Base-by-base conservation (phyloP, 2,888 invertebrate species). In the Sthenelais limicola region DNA sequence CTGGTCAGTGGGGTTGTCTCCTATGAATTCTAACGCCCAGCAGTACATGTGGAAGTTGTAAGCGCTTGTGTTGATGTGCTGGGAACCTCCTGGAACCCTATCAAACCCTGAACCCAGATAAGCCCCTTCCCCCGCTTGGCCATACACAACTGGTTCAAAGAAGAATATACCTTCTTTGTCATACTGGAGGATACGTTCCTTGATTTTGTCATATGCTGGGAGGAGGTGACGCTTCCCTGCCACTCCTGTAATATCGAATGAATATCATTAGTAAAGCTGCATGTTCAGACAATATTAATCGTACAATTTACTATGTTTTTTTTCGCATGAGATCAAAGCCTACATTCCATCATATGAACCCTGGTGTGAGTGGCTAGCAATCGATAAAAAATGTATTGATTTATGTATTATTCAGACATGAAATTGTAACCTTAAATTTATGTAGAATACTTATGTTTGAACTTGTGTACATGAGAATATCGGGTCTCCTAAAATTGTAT, bases 121-220 rank as follows among this genome's bases (percentile, higher is more conserved):
- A 18, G 30, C n/a, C 18, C 26, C 67, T 2, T 38, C 12, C 5
- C 7, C 26, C 3, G 48, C 69, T 49, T 79, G 77, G 4, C 79
- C 81, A 75, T 79, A 81, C 21, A 80, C 78, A 5, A 80, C 79
- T 18, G 82, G 82, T 56, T 82, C 82, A 70, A 79, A 82, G 56
- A 82, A 81, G n/a, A 82, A 58, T 9, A 82, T 69, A 18, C 79
- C 76, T 9, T 78, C 74, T 21, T 71, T 51, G 71, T 81, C 82
- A 24, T 74, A 70, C 67, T 73, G 52, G 21, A 80, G 73, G 18
- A 81, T 82, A 1, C 58, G 72, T 21, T 76, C 73, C 33, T 71
- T 72, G n/a, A 80, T 24, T 24, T 47, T 48, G 54, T 82, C 79
- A 71, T 82, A 82, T 3, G 73, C 47, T 38, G 80, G 80, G 56